Evolutionary conservation across 2,113 vertebrate species (phyloP).

Genomic region (Brachyhypopomus occidentalis): DNA sequence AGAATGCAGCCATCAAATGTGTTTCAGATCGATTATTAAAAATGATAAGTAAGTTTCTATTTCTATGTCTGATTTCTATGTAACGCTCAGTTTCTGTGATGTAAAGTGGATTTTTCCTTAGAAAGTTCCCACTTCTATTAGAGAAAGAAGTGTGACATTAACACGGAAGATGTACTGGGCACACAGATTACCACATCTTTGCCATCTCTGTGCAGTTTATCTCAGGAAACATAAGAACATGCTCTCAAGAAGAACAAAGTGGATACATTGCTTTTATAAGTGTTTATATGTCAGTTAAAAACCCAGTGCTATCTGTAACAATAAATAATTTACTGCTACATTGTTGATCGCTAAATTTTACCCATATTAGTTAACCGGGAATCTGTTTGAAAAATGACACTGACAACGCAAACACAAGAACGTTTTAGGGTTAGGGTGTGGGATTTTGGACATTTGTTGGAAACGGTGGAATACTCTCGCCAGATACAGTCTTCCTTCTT

Average conservation of each 20-base stretch:
- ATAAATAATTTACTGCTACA: background rate
- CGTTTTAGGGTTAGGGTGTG: background rate
- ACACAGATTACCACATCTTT: background rate
- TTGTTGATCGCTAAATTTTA: background rate
- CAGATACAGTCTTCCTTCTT: background rate
- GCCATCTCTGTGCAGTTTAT: background rate
- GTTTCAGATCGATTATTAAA: background rate
- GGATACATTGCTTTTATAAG: background rate
- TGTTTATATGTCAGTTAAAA: background rate
- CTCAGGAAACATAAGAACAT: background rate
- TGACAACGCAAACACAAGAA: background rate
- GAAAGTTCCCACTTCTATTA: background rate
- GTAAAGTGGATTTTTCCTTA: background rate
- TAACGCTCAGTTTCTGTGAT: background rate
- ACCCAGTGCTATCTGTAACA: background rate
- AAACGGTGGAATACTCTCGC: background rate
- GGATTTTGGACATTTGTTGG: background rate
- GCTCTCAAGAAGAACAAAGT: background rate
- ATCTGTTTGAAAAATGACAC: constrained; percentile 8
- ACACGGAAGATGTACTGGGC: background rate
- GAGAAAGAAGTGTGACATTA: background rate
- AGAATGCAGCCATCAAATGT: background rate
- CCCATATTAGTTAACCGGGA: background rate
- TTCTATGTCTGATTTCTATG: background rate
- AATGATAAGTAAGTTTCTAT: background rate